Base-by-base conservation (phyloP, 2,888 invertebrate genomes). In the Criorhina ranunculi region DNA sequence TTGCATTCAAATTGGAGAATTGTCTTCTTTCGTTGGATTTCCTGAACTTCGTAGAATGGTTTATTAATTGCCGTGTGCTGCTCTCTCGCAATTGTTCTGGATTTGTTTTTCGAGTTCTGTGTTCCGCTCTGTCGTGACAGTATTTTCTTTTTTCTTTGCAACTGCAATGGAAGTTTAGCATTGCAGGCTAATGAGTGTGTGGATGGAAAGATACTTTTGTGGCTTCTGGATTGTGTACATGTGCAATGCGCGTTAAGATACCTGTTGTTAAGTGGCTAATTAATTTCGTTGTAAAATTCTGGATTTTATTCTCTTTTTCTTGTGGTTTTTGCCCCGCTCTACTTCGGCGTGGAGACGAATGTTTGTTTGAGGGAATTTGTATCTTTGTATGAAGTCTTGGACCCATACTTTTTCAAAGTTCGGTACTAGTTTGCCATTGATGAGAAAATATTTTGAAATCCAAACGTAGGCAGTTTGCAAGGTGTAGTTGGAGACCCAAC, bases 231-330 rank as follows among this genome's bases (percentile, higher is more conserved):
- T 11, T n/a, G 33, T 9, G 2, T 9, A 44, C 15, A 55, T 29
- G 17, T 85, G 80, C 69, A 69, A 70, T 80, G 80, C 85, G 85
- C 85, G 80, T 85, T 57, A 85, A 85, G 80, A 85, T 85, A 80
- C 85, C 75, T 85, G 80, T 57, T 79, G 72, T 73, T 85, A 85
- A 85, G 85, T 85, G 85, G 85, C 80, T 85, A 79, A 85, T 85
- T 85, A 85, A 80, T 85, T 85, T 85, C 53, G 69, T 75, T 83
- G 83, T 49, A 42, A 31, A 60, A 60, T 62, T 44, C 29, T 62
- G 31, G 62, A 59, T 59, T 62, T 17, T 5, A n/a, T 46, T 42
- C 40, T 24, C 11, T 29, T 60, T 7, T 60, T 60, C 12, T 12
- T 59, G 19, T 12, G 1, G 11, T 19, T 35, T 24, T 60, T 42